Evolutionary conservation across 2,113 vertebrate genomes (phyloP).

Genomic region (Delphinapterus leucas): DNA sequence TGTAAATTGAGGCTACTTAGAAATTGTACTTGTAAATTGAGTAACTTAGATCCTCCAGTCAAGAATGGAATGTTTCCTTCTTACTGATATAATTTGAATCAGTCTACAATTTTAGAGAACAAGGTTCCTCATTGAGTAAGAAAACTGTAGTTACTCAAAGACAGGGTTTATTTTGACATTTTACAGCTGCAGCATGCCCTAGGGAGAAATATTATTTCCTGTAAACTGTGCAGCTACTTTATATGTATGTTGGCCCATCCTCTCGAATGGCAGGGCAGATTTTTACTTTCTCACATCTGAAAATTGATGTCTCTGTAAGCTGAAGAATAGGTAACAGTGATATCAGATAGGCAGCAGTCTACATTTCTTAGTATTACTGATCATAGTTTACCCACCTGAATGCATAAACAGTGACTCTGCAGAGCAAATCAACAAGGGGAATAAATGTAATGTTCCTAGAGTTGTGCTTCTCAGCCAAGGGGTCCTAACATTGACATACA

Average conservation of each 20-base stretch:
- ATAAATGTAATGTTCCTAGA: not conserved
- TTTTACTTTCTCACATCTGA: slow-evolving; percentile 18
- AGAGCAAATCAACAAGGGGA: not conserved
- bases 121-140: not conserved
- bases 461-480: not conserved
- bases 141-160: slow-evolving; percentile 25
- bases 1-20: slow-evolving; percentile 25
- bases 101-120: not conserved
- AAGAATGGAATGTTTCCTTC: slow-evolving; percentile 14
- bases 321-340: not conserved
- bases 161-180: not conserved
- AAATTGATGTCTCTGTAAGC: not conserved
- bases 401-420: not conserved
- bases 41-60: not conserved
- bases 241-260: not conserved
- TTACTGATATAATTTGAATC: slow-evolving; percentile 8
- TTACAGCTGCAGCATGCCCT: not conserved
- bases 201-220: slow-evolving; percentile 6
- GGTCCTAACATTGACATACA: not conserved
- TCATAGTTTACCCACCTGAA: not conserved
- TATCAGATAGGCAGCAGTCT: not conserved
- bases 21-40: not conserved
- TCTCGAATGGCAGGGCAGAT: not conserved
- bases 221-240: not conserved
- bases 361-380: slow-evolving; percentile 3